Evolutionary conservation across 2,888 invertebrate species (phyloP).

Genomic region (Phytoseiulus persimilis): DNA sequence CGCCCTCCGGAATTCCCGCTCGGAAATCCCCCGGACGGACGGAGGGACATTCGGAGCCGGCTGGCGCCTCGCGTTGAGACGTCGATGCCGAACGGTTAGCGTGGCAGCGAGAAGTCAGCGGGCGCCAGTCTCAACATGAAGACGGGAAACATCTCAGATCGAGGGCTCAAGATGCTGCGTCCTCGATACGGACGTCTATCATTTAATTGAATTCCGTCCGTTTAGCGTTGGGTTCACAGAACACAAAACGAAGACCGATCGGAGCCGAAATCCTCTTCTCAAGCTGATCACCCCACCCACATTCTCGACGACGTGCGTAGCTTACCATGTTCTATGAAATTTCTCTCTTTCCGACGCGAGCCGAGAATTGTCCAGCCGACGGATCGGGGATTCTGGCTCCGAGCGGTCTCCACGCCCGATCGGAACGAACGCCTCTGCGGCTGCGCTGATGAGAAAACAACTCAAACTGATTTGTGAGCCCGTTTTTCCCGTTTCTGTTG

Average conservation of each 20-base stretch:
- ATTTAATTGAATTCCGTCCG: slow-evolving; percentile 5
- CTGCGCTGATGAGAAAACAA: no score
- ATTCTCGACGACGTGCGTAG: neutral
- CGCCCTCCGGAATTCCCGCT: neutral
- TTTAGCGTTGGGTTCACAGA: neutral
- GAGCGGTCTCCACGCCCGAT: no score
- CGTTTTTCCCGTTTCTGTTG: no score
- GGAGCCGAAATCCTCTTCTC: neutral
- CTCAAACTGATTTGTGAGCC: no score
- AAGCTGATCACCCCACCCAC: slow-evolving; percentile 5
- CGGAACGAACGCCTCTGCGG: no score
- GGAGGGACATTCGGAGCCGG: neutral
- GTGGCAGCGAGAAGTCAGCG: neutral
- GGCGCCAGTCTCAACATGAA: neutral
- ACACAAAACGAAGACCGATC: neutral
- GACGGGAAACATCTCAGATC: neutral
- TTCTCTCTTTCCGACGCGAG: neutral
- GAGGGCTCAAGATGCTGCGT: neutral
- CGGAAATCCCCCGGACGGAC: neutral
- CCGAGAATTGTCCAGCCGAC: no score
- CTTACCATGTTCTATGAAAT: neutral
- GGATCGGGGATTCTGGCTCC: no score
- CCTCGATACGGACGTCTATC: neutral
- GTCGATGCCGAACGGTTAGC: neutral
- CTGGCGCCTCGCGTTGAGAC: neutral